Evolutionary conservation across 2,888 invertebrate genomes (phyloP).

Genomic region (Aelia acuminata): DNA sequence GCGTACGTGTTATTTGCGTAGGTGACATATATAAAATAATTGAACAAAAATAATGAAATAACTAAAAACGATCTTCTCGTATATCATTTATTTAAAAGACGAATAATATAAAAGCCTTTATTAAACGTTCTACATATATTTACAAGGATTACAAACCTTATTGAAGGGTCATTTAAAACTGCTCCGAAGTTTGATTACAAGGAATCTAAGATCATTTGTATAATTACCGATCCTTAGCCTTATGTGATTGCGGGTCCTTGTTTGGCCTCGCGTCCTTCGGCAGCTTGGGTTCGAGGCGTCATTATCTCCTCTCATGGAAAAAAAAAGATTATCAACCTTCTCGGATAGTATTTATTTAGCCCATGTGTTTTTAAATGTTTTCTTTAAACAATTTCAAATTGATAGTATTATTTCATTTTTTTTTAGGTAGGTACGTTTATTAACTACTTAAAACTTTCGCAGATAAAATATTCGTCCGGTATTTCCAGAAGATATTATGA

Average conservation of each 20-base stretch:
- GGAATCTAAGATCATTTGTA: background rate
- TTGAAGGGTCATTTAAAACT: background rate
- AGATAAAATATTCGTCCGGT: no score
- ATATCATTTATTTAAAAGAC: background rate
- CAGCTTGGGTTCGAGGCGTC: background rate
- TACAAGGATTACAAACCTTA: background rate
- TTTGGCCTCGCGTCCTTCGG: background rate
- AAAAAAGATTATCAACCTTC: background rate
- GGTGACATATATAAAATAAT: no score
- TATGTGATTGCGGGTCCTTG: background rate
- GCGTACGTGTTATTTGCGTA: no score
- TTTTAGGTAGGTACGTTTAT: no score
- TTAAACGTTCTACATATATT: background rate
- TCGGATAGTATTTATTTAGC: no score
- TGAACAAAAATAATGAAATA: no score
- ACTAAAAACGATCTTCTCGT: background rate
- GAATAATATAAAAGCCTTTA: no score
- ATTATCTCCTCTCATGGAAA: background rate
- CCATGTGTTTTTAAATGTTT: no score
- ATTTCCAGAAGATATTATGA: no score
- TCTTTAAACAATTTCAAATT: no score
- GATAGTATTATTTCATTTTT: no score
- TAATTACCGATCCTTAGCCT: slow-evolving; percentile 1
- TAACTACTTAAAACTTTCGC: no score
- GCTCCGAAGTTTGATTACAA: background rate